Percentiles rank a stretch among this genome's conserved stretches.
phyloP scores from a whole-genome alignment of 2,888 invertebrate genomes.

The Aporophyla lueneburgensis region DNA sequence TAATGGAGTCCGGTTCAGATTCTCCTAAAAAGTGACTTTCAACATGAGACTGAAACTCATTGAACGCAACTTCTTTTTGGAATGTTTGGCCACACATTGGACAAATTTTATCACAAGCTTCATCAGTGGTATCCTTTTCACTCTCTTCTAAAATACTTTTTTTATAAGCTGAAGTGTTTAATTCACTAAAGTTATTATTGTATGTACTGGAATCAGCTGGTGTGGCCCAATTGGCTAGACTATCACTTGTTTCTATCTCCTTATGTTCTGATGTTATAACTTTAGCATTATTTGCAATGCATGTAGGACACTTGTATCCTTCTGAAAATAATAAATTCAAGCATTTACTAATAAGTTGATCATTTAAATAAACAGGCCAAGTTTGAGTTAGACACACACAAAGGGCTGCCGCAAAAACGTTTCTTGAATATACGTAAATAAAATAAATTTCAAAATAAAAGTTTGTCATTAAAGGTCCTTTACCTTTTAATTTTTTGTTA shows the following conservation, averaged over 20 bases:
- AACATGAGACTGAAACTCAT: slow-evolving; percentile 94
- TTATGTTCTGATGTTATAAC: slow-evolving; percentile 83
- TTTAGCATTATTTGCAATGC: slow-evolving; percentile 79
- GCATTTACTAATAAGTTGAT: not conserved
- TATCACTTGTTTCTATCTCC: slow-evolving; percentile 88
- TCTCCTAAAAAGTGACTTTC: slow-evolving; percentile 94
- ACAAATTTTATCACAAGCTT: slow-evolving; percentile 91
- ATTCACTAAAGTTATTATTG: slow-evolving; percentile 81
- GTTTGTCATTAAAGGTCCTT: too few relatives aligned
- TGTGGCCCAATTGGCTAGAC: slow-evolving; percentile 87
- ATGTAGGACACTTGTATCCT: slow-evolving; percentile 85
- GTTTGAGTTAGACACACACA: not conserved
- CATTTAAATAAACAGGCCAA: not conserved
- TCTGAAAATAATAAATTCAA: slow-evolving; percentile 76
- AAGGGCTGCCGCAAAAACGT: not conserved
- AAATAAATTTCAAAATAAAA: too few relatives aligned
- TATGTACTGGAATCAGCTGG: slow-evolving; percentile 85
- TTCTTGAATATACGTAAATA: not conserved
- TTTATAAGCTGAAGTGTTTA: slow-evolving; percentile 79
- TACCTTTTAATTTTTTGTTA: too few relatives aligned
- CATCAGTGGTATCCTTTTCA: slow-evolving; percentile 71
- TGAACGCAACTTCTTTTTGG: slow-evolving; percentile 90
- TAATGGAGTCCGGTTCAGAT: slow-evolving; percentile 87
- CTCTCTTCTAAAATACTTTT: slow-evolving; percentile 73
- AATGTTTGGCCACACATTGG: slow-evolving; percentile 94